Evolutionary conservation across 2,797 vertebrate genomes (phyloP), one percentile per base, ranked within the genome.

Genomic region (Acanthopagrus latus): DNA sequence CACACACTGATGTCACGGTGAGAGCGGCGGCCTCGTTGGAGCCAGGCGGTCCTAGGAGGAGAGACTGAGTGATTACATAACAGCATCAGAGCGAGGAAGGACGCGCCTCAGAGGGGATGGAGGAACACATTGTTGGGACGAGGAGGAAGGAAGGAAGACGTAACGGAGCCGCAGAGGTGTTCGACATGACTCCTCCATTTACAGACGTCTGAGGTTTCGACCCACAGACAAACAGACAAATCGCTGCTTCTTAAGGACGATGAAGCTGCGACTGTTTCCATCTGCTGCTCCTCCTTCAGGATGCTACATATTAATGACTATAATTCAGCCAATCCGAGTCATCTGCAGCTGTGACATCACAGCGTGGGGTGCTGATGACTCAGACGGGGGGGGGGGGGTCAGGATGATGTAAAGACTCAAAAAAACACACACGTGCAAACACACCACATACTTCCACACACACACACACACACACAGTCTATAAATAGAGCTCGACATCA

Each of bases 11-110:
- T 82, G 88, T 89, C 87, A 90, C 23, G 54, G 52, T 1, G 38
- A 60, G 62, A 79, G 67, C 18, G 18, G 82, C 41, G 47, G 79
- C 81, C 81, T 84, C 90, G 85, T 83, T 81, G 86, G 87, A 91
- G 90, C 84, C 91, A 91, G 89, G 93, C 91, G 38, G 90, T 85
- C 75, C 91, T 41, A 79, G 86, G 89, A 89, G 89, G 83, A 87
- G 82, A 81, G 59, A 29, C 51, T 60, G 73, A 80, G 84, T 5
- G 33, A 52, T 94, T 92, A 92, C 82, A 73, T 89, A 92, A 90
- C 73, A 65, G 50, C 71, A 63, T 76, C 74, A 54, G 77, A 58
- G 43, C 10, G 84, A 80, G 76, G 88, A 87, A 81, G 80, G 87
- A 87, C 3, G 57, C 38, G 66, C 21, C 38, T 66, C 41, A 18